Percentiles rank a stretch among this genome's conserved stretches.
These are phyloP conservation scores for Brachyopa scutellaris DNA, from an alignment of 2,888 invertebrate genomes.

Conservation along the genomic window DNA sequence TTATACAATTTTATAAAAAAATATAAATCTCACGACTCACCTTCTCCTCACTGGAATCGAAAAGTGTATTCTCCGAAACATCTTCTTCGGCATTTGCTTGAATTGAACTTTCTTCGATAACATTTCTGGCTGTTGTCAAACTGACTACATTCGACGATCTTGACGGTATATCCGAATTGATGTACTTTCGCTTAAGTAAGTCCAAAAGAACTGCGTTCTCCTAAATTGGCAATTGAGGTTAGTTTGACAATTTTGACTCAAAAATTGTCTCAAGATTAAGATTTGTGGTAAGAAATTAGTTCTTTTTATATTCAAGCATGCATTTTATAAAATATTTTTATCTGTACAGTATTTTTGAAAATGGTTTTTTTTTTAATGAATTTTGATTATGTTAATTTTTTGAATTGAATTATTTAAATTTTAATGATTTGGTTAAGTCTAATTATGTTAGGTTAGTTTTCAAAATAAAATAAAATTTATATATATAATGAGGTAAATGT, in stretches of 20 bases:
- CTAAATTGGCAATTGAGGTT: slow-evolving; percentile 59
- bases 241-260: neutral
- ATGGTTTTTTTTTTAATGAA: neutral
- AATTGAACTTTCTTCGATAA: slow-evolving; percentile 59
- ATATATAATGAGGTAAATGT: slow-evolving; percentile 7
- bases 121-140: slow-evolving; percentile 74
- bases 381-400: too few species aligned
- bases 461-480: slow-evolving; percentile 6
- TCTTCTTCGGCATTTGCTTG: slow-evolving; percentile 28
- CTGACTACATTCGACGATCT: slow-evolving; percentile 76
- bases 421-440: slow-evolving; percentile 21
- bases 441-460: neutral
- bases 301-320: slow-evolving; percentile 14
- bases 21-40: slow-evolving; percentile 13
- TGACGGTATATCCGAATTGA: slow-evolving; percentile 73
- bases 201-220: slow-evolving; percentile 74
- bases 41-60: slow-evolving; percentile 58
- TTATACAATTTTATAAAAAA: neutral
- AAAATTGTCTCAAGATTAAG: neutral
- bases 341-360: slow-evolving; percentile 28
- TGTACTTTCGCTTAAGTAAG: slow-evolving; percentile 75
- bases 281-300: neutral
- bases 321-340: neutral
- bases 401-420: too few species aligned
- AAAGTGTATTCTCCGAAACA: slow-evolving; percentile 46